Evolutionary conservation across 2,888 invertebrate genomes (phyloP).

Genomic region (Chouioia cunea): DNA sequence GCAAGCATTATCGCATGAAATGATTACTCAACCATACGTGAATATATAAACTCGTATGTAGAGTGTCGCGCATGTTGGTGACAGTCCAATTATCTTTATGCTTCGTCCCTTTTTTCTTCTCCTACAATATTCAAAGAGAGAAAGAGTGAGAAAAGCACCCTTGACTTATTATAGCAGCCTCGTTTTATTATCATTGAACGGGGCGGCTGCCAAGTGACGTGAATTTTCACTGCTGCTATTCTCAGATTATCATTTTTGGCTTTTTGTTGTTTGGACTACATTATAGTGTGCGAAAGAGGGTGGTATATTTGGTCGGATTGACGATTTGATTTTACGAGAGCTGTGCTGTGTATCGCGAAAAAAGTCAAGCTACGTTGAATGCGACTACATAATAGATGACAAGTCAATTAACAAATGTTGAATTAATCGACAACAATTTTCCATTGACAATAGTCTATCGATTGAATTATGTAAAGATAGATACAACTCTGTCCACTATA

Average conservation of each 20-base stretch:
- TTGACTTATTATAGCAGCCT: slow-evolving; percentile 4
- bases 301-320: background rate
- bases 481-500: no score
- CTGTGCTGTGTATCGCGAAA: no score
- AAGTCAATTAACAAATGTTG: no score
- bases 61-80: slow-evolving; percentile 53
- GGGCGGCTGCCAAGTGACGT: slow-evolving; percentile 6
- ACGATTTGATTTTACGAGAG: slow-evolving; percentile 23
- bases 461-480: no score
- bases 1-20: slow-evolving; percentile 36
- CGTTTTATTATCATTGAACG: slow-evolving; percentile 24
- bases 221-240: background rate
- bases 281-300: slow-evolving; percentile 40
- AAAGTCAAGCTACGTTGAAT: no score
- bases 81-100: slow-evolving; percentile 62
- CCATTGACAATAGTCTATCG: no score
- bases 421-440: no score
- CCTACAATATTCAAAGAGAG: background rate
- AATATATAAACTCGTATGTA: no score
- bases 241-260: background rate
- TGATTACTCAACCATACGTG: slow-evolving; percentile 25
- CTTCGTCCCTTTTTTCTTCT: slow-evolving; percentile 57
- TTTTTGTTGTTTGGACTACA: slow-evolving; percentile 22
- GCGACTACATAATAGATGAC: no score
- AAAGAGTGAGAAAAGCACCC: no score